Evolutionary conservation across 2,888 invertebrate species (phyloP), one percentile per base, ranked within the genome.

Genomic region (Trichopoda pennipes): DNA sequence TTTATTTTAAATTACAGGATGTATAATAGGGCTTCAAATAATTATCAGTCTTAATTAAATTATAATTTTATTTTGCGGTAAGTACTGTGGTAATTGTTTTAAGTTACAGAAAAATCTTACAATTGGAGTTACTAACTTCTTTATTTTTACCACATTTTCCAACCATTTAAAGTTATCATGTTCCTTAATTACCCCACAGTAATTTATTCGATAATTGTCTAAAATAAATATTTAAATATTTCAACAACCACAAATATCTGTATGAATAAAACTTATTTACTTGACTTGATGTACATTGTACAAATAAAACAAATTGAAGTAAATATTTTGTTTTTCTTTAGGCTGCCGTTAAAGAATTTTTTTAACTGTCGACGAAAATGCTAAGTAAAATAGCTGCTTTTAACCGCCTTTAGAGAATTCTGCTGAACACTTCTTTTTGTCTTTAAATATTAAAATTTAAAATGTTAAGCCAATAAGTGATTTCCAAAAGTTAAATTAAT

Each of bases 161-260:
- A 2, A 35, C 35, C n/a, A 23, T 14, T 44, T 75, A 53, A 76
- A 44, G 28, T 14, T 44, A 69, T 56, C 38, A 64, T 53, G 53
- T 14, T 53, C 32, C 1, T 35, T 53, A 38, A 60, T 51, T 73
- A n/a, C 68, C 63, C 14, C 53, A 61, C 72, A 38, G 68, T 60
- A 49, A 73, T 17, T 63, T 23, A 1, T n/a, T 8, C 19, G 17
- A 68, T 73, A 81, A 81, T 58, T 47, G 68, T 68, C 69, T 81
- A 53, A 81, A 68, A 66, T 42, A 70, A 79, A 79, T 60, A 60
- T 79, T 79, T 60, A 81, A 81, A 81, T 76, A 81, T 81, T 72
- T 73, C 73, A 51, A 69, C 61, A 16, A 44, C 81, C 77, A 28
- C 77, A 80, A 72, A 76, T 66, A 76, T 61, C 19, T 68, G 12